phyloP scores from a whole-genome alignment of 2,888 invertebrate species.

The Plebejus anna region DNA sequence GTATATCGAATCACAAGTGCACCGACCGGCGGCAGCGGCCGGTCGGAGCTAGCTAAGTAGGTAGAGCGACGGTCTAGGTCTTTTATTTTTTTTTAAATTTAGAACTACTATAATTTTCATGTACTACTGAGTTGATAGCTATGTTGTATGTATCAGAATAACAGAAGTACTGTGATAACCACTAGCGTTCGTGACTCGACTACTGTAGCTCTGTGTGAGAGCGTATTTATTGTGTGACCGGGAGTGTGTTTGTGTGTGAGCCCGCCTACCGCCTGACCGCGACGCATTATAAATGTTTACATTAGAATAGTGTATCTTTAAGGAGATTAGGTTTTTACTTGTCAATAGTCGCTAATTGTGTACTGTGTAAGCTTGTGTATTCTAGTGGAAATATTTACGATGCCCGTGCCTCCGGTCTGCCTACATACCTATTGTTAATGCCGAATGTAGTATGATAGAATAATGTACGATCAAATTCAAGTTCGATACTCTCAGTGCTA shows the following conservation, averaged over 20 bases:
- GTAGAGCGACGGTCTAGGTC: slow-evolving; percentile 57
- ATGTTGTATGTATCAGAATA: slow-evolving; percentile 49
- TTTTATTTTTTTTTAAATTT: slow-evolving; percentile 54
- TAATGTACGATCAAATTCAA: neutral
- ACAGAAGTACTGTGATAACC: slow-evolving; percentile 71
- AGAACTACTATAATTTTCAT: slow-evolving; percentile 44
- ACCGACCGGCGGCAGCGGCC: slow-evolving; percentile 22
- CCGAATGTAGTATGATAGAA: neutral
- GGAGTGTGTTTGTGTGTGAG: slow-evolving; percentile 1
- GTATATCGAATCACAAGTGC: slow-evolving; percentile 29
- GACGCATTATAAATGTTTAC: slow-evolving; percentile 27
- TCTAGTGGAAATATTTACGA: slow-evolving; percentile 38
- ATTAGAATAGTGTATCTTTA: slow-evolving; percentile 25
- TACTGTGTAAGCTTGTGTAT: slow-evolving; percentile 20
- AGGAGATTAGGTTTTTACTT: slow-evolving; percentile 26
- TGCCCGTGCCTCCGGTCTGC: neutral
- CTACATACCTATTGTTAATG: neutral
- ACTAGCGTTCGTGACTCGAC: slow-evolving; percentile 58
- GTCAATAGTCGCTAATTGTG: slow-evolving; percentile 26
- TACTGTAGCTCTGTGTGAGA: slow-evolving; percentile 41
- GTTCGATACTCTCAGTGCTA: neutral
- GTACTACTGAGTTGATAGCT: slow-evolving; percentile 36
- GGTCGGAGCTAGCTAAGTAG: slow-evolving; percentile 50
- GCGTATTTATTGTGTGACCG: slow-evolving; percentile 26
- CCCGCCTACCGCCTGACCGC: slow-evolving; percentile 6